Evolutionary conservation across 1,140 invertebrate genomes (phyloP).

Genomic region (Antheraea mylitta): DNA sequence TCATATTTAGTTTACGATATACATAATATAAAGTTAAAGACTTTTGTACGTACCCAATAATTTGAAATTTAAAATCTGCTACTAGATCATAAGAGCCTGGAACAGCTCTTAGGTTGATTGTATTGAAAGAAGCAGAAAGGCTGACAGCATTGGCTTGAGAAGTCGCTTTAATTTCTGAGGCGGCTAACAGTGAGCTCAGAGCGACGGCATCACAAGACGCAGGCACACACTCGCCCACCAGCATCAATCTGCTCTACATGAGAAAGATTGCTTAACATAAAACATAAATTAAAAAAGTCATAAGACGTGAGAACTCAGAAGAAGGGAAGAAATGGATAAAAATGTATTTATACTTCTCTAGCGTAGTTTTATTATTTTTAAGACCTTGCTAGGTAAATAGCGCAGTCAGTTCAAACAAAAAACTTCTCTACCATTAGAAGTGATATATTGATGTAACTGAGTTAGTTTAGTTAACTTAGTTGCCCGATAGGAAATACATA

Average conservation of each 20-base stretch:
- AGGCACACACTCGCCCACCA: slow-evolving; percentile 87
- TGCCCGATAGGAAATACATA: too few species aligned
- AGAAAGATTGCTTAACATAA: slow-evolving; percentile 11
- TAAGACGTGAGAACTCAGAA: too few species aligned
- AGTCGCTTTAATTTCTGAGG: slow-evolving; percentile 71
- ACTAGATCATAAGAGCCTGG: slow-evolving; percentile 84
- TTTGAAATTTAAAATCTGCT: slow-evolving; percentile 84
- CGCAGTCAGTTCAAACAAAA: too few species aligned
- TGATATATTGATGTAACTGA: too few species aligned
- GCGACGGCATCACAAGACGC: slow-evolving; percentile 82
- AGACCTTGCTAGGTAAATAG: too few species aligned
- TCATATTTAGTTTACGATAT: neutral
- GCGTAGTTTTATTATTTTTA: too few species aligned
- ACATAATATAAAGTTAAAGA: neutral
- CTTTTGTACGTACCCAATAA: slow-evolving; percentile 82
- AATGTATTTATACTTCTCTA: too few species aligned
- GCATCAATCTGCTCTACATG: slow-evolving; percentile 82
- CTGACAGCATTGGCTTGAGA: slow-evolving; percentile 51
- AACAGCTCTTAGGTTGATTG: slow-evolving; percentile 84
- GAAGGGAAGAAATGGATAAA: too few species aligned
- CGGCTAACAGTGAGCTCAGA: slow-evolving; percentile 80
- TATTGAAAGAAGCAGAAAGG: slow-evolving; percentile 65
- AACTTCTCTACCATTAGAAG: too few species aligned
- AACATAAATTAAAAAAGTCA: neutral
- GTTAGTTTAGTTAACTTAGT: too few species aligned